Conservation (phyloP, 2,113 vertebrate genomes). For the Edolisoma coerulescens region DNA sequence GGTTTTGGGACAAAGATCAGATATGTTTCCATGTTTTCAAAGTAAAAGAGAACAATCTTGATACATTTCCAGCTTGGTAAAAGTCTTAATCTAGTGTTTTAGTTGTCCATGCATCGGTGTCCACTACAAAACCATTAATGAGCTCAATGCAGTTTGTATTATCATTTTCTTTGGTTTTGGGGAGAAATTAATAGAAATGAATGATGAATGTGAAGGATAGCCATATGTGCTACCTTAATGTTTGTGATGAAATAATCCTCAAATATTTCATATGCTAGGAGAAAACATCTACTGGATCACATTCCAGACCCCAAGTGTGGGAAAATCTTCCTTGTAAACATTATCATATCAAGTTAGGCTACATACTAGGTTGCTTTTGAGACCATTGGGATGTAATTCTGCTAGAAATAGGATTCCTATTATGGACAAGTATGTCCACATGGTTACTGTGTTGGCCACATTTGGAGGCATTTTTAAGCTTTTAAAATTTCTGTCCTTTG, state of each 20-base stretch:
- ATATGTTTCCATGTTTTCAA: background rate
- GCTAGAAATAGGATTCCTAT: background rate
- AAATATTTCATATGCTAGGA: background rate
- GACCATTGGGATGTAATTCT: background rate
- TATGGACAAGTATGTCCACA: background rate
- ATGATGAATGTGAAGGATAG: background rate
- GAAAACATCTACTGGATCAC: background rate
- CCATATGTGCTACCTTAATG: background rate
- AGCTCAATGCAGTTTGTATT: background rate
- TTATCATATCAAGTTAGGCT: background rate
- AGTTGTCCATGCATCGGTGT: background rate
- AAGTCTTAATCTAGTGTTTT: background rate
- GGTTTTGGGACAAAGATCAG: background rate
- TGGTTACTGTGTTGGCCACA: background rate
- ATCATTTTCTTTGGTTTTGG: background rate
- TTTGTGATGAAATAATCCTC: background rate
- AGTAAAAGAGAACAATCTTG: background rate
- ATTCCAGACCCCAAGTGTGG: background rate
- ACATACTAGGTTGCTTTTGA: background rate
- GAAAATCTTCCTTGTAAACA: background rate
- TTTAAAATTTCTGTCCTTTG: background rate
- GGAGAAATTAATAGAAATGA: background rate
- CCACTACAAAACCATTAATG: background rate
- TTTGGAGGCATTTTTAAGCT: background rate
- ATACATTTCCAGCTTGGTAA: background rate